A percentile compares a stretch with the other conserved stretches of the same genome.
Conservation (phyloP, 2,888 invertebrate species). For the Deilephila elpenor region DNA sequence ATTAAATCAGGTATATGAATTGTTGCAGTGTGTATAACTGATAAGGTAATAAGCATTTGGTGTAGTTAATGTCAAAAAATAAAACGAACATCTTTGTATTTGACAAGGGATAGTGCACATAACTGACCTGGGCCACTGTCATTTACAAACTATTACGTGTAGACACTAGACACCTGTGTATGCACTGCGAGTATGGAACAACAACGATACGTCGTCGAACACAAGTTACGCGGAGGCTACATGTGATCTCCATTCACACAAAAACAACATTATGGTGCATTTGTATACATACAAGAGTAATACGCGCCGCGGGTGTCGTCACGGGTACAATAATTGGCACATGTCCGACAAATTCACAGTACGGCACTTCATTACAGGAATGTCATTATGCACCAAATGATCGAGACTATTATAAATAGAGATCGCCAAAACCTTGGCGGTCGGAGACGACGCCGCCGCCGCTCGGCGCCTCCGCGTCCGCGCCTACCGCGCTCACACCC, state of each 20-base stretch:
- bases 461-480: conserved; percentile 53
- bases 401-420: conserved; percentile 82
- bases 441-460: conserved; percentile 62
- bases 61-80: not conserved
- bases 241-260: conserved; percentile 51
- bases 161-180: conserved; percentile 23
- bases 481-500: conserved; percentile 52
- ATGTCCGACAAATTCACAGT: conserved; percentile 79
- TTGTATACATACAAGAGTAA: conserved; percentile 75
- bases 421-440: conserved; percentile 76
- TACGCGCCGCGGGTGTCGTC: conserved; percentile 68
- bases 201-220: conserved; percentile 10
- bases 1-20: not conserved
- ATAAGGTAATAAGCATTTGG: conserved; percentile 2
- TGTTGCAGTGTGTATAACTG: not conserved
- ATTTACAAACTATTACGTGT: conserved; percentile 11
- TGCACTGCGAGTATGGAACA: conserved; percentile 1
- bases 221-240: conserved; percentile 26
- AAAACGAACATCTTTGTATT: not conserved
- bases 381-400: conserved; percentile 82
- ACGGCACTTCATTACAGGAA: conserved; percentile 81
- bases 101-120: conserved; percentile 15
- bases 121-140: conserved; percentile 24
- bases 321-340: conserved; percentile 80
- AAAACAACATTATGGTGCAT: conserved; percentile 59